Evolutionary conservation across 2,113 vertebrate species (phyloP).

Genomic region (Rafetus swinhoei): DNA sequence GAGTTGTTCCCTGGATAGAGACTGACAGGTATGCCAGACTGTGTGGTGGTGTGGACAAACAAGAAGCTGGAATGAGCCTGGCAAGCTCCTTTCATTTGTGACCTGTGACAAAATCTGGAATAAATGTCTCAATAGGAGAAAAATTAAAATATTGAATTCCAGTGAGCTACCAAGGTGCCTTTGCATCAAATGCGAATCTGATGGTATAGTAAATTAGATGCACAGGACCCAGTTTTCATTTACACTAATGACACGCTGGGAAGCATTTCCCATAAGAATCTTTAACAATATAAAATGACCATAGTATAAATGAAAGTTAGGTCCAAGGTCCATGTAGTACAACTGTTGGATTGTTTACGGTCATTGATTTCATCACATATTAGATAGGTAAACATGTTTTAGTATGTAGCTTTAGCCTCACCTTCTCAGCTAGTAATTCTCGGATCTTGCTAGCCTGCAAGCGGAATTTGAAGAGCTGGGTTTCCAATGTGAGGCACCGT

Average conservation of each 20-base stretch:
- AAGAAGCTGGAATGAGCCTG: background rate
- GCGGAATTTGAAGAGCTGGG: constrained; percentile 90
- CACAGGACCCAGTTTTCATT: background rate
- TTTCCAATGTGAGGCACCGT: constrained; percentile 85
- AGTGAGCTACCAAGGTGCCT: background rate
- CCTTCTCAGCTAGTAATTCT: constrained; percentile 90
- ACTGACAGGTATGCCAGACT: background rate
- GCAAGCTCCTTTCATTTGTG: background rate
- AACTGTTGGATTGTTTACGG: background rate
- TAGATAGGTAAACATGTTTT: background rate
- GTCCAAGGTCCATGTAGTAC: background rate
- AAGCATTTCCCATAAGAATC: background rate
- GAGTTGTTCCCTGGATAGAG: background rate
- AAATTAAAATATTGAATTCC: background rate
- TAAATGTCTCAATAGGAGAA: background rate
- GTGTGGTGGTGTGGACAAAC: background rate
- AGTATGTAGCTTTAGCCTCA: constrained; percentile 58
- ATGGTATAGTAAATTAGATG: background rate
- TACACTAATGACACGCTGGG: background rate
- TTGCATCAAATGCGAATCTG: background rate
- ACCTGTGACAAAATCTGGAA: background rate
- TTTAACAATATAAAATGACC: background rate
- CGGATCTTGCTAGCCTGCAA: constrained; percentile 91
- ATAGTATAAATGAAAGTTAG: background rate
- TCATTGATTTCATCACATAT: background rate